Base-by-base conservation (phyloP, 2,797 vertebrate genomes). In the Ctenosaura bakeri region DNA sequence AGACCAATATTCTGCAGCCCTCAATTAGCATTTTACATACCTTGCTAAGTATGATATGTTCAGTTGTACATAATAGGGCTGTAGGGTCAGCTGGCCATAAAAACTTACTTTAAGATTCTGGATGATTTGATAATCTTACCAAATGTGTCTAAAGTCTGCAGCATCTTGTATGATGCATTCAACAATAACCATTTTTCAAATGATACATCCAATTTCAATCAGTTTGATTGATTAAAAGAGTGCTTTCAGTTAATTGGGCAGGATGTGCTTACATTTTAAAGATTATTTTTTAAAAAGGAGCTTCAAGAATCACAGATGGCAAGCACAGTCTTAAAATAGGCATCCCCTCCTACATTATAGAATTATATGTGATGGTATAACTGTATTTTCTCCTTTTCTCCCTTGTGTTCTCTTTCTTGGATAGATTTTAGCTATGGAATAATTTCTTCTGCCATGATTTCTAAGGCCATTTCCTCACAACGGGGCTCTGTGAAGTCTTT, bases 371-470 rank as follows among this genome's bases (percentile, higher is more conserved):
- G 32, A 76, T 56, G 6, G 50, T 35, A 29, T 38, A 62, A 6
- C 8, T 59, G 42, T 22, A 50, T 46, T 66, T 84, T 35, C 18
- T 76, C 38, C n/a, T 73, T 73, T 73, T 18, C 35, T 73, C 35
- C 18, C 26, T 4, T n/a, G 26, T 42, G 62, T 50, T 29, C 20
- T 50, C 35, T 12, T 80, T 26, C 29, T 16, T 59, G 78, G 32
- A 16, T 32, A 54, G 16, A 35, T 73, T 52, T 0, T 80, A 82
- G n/a, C 16, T 81, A 74, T 38, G 71, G 18, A 29, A 0, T 54
- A 2, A 32, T 73, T 38, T 93, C 80, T 88, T 24, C 73, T 73
- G 0, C 1, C 4, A 46, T 0, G 0, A 0, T 80, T 85, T 77
- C 76, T 35, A 46, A 46, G 42, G 42, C 42, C 42, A 4, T 46